These are phyloP conservation scores for Oscheius sp. DNA, from an alignment of 1,140 invertebrate genomes.

Conservation along the genomic window DNA sequence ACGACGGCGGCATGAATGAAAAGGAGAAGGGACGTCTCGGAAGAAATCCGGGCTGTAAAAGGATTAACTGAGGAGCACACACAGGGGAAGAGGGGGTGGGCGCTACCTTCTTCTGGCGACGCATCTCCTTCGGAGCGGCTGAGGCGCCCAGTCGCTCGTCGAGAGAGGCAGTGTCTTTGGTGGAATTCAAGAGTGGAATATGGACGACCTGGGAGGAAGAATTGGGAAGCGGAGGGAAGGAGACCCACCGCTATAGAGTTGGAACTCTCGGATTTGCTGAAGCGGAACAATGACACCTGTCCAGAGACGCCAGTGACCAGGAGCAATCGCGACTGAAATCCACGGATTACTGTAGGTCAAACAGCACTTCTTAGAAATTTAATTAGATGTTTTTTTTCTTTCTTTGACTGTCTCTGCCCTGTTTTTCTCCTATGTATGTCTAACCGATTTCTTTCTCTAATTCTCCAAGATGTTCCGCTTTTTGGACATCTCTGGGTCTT, in stretches of 20 bases:
- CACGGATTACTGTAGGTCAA: background rate
- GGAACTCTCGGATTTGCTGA: constrained; percentile 81
- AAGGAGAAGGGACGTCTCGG: background rate
- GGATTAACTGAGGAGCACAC: background rate
- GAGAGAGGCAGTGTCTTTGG: constrained; percentile 10
- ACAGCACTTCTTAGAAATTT: too few species aligned
- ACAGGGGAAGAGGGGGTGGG: background rate
- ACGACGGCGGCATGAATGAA: constrained; percentile 2
- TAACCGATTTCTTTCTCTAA: too few species aligned
- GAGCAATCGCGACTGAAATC: constrained; percentile 72
- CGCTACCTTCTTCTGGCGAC: constrained; percentile 32
- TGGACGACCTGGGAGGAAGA: constrained; percentile 19
- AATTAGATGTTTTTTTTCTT: background rate
- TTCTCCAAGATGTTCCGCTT: too few species aligned
- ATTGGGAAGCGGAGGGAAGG: constrained; percentile 4
- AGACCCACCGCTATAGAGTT: constrained; percentile 77
- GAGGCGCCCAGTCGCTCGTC: constrained; percentile 21
- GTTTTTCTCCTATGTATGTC: background rate
- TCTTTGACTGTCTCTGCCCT: too few species aligned
- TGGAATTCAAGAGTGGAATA: constrained; percentile 30
- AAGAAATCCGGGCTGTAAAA: background rate
- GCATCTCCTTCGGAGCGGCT: constrained; percentile 26
- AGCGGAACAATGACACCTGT: constrained; percentile 91
- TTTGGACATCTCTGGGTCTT: too few species aligned
- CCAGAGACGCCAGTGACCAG: constrained; percentile 82